Evolutionary conservation across 2,888 invertebrate species (phyloP).

Genomic region (Drosophila quinaria): DNA sequence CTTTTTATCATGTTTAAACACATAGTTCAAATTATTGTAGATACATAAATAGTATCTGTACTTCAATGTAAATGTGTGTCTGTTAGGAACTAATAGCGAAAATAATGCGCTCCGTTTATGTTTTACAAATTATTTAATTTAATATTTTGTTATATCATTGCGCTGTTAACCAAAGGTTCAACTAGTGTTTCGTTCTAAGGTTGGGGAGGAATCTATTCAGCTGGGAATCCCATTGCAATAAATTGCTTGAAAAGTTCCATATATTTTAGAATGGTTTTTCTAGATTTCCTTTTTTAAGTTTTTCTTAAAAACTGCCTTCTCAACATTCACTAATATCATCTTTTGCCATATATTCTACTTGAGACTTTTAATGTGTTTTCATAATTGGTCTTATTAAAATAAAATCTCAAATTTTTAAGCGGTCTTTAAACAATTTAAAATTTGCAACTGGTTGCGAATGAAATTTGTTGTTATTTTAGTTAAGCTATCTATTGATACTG

Average conservation of each 20-base stretch:
- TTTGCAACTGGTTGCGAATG: neutral
- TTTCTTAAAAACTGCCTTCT: neutral
- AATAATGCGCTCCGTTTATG: slow-evolving; percentile 64
- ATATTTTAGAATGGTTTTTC: neutral
- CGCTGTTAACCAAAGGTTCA: slow-evolving; percentile 46
- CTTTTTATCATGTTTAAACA: slow-evolving; percentile 18
- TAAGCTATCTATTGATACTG: slow-evolving; percentile 8
- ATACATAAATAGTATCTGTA: slow-evolving; percentile 30
- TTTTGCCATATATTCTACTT: neutral
- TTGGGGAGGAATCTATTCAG: neutral
- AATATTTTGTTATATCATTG: slow-evolving; percentile 27
- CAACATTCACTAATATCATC: neutral
- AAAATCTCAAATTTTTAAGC: neutral
- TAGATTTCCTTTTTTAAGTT: neutral
- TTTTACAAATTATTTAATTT: slow-evolving; percentile 31
- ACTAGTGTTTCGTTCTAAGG: slow-evolving; percentile 1
- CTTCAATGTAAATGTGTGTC: slow-evolving; percentile 52
- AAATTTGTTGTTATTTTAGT: slow-evolving; percentile 4
- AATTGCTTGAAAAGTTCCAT: neutral
- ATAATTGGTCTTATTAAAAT: neutral
- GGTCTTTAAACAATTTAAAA: neutral
- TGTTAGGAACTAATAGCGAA: slow-evolving; percentile 77
- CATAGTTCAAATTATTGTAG: slow-evolving; percentile 48
- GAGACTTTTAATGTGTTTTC: neutral
- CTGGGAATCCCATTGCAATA: slow-evolving; percentile 2